phyloP scores from a whole-genome alignment of 2,797 vertebrate genomes.

The Molothrus ater region DNA sequence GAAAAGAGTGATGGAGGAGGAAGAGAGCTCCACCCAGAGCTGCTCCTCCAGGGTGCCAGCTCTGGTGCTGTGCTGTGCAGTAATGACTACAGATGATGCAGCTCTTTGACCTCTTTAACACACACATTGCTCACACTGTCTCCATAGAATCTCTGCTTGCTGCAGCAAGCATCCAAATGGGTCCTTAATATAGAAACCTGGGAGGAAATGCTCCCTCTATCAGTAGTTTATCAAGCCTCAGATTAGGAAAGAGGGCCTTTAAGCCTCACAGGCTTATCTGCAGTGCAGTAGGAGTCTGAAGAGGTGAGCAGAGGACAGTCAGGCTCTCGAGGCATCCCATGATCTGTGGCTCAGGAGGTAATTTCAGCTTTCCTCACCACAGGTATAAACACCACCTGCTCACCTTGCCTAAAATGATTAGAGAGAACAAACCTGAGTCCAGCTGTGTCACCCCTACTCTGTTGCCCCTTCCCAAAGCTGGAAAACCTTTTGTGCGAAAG shows the following conservation, averaged over 20 bases:
- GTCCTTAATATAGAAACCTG: slow-evolving; percentile 26
- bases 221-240: slow-evolving; percentile 11
- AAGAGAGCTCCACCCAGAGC: slow-evolving; percentile 37
- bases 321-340: background rate
- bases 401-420: background rate
- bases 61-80: background rate
- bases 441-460: background rate
- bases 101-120: slow-evolving; percentile 59
- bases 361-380: background rate
- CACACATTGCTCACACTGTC: slow-evolving; percentile 29
- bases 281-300: slow-evolving; percentile 29
- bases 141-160: background rate
- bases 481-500: background rate
- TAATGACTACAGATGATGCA: slow-evolving; percentile 38
- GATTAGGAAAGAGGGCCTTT: background rate
- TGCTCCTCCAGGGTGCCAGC: background rate
- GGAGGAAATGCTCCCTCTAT: slow-evolving; percentile 24
- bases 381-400: background rate
- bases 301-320: background rate
- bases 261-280: slow-evolving; percentile 14
- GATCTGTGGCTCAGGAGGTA: background rate
- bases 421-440: background rate
- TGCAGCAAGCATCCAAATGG: slow-evolving; percentile 20
- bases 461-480: background rate
- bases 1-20: slow-evolving; percentile 9